These are phyloP conservation scores for Drosophila dives DNA, from an alignment of 2,888 invertebrate species.

Conservation along the genomic window DNA sequence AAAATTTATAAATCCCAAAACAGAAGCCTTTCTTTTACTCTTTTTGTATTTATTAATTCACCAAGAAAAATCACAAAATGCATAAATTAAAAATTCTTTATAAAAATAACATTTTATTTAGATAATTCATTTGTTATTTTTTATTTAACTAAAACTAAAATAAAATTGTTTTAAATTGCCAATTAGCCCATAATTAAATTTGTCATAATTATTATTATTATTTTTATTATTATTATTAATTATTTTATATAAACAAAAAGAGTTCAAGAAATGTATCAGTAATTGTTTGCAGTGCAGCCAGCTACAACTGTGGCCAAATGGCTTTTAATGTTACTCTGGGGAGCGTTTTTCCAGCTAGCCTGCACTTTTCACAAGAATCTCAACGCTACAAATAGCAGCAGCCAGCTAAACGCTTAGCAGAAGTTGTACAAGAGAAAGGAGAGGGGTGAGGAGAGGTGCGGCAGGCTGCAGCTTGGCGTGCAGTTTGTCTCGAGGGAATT, in stretches of 20 bases:
- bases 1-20: too few species aligned
- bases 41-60: not conserved
- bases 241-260: not conserved
- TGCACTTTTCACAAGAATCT: slow-evolving; percentile 40
- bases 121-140: not conserved
- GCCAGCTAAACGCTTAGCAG: slow-evolving; percentile 7
- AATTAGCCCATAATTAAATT: not conserved
- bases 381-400: slow-evolving; percentile 24
- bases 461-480: slow-evolving; percentile 43
- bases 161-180: not conserved
- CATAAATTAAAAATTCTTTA: not conserved
- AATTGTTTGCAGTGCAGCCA: slow-evolving; percentile 8
- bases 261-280: not conserved
- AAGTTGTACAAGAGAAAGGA: not conserved
- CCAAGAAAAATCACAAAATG: not conserved
- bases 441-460: not conserved
- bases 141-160: not conserved
- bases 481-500: slow-evolving; percentile 70
- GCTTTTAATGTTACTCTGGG: slow-evolving; percentile 74
- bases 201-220: fast-evolving
- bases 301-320: slow-evolving; percentile 33
- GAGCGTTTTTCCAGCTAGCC: slow-evolving; percentile 64
- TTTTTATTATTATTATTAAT: too few species aligned
- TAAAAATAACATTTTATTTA: not conserved
- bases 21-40: too few species aligned